These are phyloP conservation scores for Ophion ellenae DNA, from an alignment of 2,888 invertebrate species.

Conservation along the genomic window DNA sequence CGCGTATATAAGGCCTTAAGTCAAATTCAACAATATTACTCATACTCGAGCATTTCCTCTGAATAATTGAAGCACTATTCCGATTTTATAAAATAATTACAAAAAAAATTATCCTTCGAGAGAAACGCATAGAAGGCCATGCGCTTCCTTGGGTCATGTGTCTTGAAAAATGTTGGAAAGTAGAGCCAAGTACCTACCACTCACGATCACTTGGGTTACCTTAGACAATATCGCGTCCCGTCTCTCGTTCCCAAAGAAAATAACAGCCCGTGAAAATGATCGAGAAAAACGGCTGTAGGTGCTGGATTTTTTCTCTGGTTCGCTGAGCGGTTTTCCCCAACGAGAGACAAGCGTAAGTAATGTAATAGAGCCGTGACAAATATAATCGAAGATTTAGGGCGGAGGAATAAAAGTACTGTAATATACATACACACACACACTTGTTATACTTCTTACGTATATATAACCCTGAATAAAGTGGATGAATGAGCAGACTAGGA, in stretches of 20 bases:
- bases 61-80: no score
- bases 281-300: neutral
- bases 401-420: conserved; percentile 1
- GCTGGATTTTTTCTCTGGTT: neutral
- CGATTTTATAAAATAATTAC: no score
- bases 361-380: conserved; percentile 36
- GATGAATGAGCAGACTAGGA: conserved; percentile 3
- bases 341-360: conserved; percentile 22
- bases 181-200: no score
- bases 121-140: no score
- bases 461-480: neutral
- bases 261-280: neutral
- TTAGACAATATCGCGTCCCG: neutral
- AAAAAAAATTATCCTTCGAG: no score
- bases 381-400: conserved; percentile 22
- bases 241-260: neutral
- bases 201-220: no score
- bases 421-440: neutral
- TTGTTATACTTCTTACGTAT: neutral
- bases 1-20: no score
- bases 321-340: conserved; percentile 5
- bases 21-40: no score
- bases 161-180: no score
- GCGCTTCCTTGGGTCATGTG: no score
- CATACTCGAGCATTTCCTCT: no score